Percentiles rank a stretch among this genome's conserved stretches.
These are phyloP conservation scores for Danio aesculapii DNA, from an alignment of 2,797 vertebrate genomes.

Conservation along the genomic window DNA sequence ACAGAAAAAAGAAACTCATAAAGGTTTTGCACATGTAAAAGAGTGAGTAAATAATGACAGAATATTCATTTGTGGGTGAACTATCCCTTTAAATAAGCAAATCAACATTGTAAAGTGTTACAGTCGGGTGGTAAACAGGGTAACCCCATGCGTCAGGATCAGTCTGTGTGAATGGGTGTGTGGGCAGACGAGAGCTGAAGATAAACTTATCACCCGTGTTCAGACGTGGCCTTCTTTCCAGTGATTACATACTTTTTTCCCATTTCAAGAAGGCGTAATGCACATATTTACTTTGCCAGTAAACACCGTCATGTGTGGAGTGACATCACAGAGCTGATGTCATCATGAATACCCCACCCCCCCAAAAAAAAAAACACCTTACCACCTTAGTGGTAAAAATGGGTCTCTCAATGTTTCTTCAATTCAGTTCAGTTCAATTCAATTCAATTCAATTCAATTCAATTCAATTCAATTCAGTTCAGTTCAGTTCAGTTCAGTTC, in stretches of 20 bases:
- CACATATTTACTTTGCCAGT: constrained; percentile 4
- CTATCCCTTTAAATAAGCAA: neutral
- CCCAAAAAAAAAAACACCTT: too few relatives aligned
- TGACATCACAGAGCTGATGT: neutral
- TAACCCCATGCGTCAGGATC: neutral
- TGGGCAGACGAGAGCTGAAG: neutral
- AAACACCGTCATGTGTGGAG: constrained; percentile 7
- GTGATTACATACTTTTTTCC: constrained; percentile 9
- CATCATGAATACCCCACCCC: too few relatives aligned
- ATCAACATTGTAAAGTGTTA: neutral
- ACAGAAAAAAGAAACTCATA: too few relatives aligned
- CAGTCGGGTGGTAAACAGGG: neutral
- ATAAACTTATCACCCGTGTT: constrained; percentile 48
- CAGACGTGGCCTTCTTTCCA: constrained; percentile 22
- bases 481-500: too few relatives aligned
- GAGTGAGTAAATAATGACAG: neutral
- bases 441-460: neutral
- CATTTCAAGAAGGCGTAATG: constrained; percentile 7
- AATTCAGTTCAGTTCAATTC: too few relatives aligned
- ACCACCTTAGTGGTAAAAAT: constrained; percentile 39
- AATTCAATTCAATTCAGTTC: too few relatives aligned
- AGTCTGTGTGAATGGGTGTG: constrained; percentile 15
- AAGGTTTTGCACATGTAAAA: neutral
- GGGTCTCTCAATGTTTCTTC: neutral
- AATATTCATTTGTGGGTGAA: too few relatives aligned